A percentile compares a stretch with the other conserved stretches of the same genome.
phyloP scores from a whole-genome alignment of 1,140 invertebrate species.

The Sarcophaga peregrina region DNA sequence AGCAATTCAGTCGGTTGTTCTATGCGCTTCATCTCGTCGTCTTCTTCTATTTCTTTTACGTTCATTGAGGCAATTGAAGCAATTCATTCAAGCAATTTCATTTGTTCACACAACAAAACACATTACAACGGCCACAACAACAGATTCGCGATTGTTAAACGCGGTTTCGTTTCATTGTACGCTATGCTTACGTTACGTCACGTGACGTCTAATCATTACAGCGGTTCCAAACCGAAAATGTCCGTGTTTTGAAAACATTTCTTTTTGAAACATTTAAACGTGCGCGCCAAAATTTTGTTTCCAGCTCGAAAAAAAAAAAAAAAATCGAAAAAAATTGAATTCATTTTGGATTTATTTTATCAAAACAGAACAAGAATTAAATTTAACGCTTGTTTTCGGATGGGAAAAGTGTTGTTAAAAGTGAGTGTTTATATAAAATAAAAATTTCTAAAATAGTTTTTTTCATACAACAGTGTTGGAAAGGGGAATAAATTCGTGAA shows the following conservation, averaged over 20 bases:
- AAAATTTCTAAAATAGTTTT: too few relatives aligned
- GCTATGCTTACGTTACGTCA: too few relatives aligned
- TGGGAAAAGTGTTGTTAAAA: too few relatives aligned
- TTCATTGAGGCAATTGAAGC: not conserved
- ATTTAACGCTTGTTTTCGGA: not conserved
- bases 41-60: constrained; percentile 17
- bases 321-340: too few relatives aligned
- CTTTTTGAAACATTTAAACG: not conserved
- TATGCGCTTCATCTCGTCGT: not conserved
- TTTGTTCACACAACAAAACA: not conserved
- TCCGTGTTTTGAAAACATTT: not conserved
- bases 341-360: too few relatives aligned
- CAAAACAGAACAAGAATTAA: not conserved
- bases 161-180: not conserved
- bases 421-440: too few relatives aligned
- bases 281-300: not conserved
- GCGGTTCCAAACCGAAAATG: too few relatives aligned
- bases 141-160: not conserved
- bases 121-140: constrained; percentile 7
- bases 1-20: constrained; percentile 1
- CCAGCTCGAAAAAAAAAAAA: not conserved
- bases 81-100: too few relatives aligned
- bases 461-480: too few relatives aligned
- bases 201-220: too few relatives aligned
- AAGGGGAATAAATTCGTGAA: too few relatives aligned